phyloP scores from a whole-genome alignment of 2,888 invertebrate genomes.

The Idaea dimidiata region DNA sequence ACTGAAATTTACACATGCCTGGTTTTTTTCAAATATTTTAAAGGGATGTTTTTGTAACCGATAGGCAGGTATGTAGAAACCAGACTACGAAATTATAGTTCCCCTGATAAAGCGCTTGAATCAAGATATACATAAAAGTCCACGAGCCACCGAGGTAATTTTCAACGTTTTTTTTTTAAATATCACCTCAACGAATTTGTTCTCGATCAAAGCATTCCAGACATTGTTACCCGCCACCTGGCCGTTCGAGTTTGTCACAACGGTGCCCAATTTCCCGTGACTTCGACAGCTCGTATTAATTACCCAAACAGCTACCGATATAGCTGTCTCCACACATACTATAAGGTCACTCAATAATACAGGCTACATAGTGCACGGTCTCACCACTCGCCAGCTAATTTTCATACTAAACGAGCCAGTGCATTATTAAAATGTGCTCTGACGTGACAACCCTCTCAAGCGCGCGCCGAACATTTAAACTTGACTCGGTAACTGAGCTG shows the following conservation, averaged over 20 bases:
- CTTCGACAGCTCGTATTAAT: constrained; percentile 40
- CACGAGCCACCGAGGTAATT: background rate
- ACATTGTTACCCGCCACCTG: constrained; percentile 24
- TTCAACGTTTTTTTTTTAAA: no score
- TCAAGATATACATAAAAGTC: constrained; percentile 6
- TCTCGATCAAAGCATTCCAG: constrained; percentile 20
- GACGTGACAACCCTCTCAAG: constrained; percentile 65
- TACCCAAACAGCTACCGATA: constrained; percentile 39
- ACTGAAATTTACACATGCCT: no score
- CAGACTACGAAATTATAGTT: no score
- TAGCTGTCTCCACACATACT: constrained; percentile 31
- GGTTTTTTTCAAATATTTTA: no score
- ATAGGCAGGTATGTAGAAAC: no score
- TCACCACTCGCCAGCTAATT: constrained; percentile 67
- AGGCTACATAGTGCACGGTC: constrained; percentile 46
- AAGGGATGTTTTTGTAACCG: no score
- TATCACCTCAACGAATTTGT: background rate
- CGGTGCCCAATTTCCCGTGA: constrained; percentile 28
- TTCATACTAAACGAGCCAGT: constrained; percentile 77
- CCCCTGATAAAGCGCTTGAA: no score
- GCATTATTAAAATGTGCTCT: constrained; percentile 76
- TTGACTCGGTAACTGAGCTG: constrained; percentile 56
- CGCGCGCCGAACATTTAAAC: constrained; percentile 62
- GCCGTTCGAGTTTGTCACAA: constrained; percentile 26
- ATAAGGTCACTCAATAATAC: constrained; percentile 60